Evolutionary conservation across 2,113 vertebrate genomes (phyloP).

Genomic region (Sylvietta virens): DNA sequence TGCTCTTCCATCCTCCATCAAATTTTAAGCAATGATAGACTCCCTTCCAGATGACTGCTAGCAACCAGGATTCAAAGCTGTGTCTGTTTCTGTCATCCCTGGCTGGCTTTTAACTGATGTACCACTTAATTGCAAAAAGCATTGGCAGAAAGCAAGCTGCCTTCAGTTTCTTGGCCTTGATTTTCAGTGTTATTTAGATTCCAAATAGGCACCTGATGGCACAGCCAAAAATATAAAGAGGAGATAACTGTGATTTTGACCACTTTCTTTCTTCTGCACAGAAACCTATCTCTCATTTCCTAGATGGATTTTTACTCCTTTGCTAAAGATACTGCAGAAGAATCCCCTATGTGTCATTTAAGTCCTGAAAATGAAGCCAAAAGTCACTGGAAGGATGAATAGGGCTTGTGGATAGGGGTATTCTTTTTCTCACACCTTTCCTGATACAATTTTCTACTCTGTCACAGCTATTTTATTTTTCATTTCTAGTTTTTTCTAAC

Average conservation of each 20-base stretch:
- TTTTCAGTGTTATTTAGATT: background rate
- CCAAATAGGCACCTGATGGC: background rate
- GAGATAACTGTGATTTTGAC: background rate
- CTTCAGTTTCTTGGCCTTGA: background rate
- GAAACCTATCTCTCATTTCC: background rate
- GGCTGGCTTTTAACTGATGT: background rate
- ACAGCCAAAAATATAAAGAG: background rate
- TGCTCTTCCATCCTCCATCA: background rate
- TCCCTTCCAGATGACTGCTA: background rate
- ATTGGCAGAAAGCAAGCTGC: background rate
- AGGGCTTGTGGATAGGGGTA: background rate
- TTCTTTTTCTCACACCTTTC: background rate
- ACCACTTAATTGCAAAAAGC: background rate
- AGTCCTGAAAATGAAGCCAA: background rate
- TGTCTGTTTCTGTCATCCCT: background rate
- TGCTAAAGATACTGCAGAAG: background rate
- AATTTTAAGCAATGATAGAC: background rate
- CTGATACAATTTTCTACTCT: background rate
- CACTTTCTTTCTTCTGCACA: background rate
- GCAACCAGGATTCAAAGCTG: background rate
- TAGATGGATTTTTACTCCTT: background rate
- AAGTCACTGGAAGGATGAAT: background rate
- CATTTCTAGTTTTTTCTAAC: conserved; percentile 75
- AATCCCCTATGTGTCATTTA: background rate
- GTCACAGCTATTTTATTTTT: background rate